Percentiles rank a stretch among this genome's conserved stretches.
Evolutionary conservation across 2,797 vertebrate genomes (phyloP).

Genomic region (Malurus splendens): DNA sequence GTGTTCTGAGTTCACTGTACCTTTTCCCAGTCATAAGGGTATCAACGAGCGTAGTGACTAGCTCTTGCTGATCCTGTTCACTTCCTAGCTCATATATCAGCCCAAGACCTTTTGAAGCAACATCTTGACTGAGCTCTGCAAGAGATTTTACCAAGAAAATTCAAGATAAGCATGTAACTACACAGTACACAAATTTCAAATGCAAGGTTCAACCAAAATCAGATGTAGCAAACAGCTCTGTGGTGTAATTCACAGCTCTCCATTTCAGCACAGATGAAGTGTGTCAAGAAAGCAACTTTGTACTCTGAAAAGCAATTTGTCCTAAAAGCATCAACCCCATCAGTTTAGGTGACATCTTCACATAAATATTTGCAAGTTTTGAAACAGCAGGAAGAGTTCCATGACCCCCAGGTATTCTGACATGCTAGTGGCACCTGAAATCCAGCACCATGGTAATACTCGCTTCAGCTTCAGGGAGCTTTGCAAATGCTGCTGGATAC

Average conservation of each 20-base stretch:
- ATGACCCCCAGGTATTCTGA: background rate
- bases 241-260: background rate
- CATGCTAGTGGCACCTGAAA: background rate
- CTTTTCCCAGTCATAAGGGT: conserved; percentile 98
- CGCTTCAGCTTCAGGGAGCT: background rate
- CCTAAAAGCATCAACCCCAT: background rate
- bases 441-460: background rate
- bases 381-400: background rate
- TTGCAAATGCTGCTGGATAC: background rate
- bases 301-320: background rate
- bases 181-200: background rate
- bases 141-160: conserved; percentile 34
- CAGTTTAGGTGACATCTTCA: background rate
- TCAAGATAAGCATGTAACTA: background rate
- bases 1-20: conserved; percentile 59
- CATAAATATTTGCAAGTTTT: background rate
- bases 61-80: conserved; percentile 89
- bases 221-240: background rate
- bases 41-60: conserved; percentile 93
- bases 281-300: background rate
- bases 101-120: conserved; percentile 95
- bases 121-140: conserved; percentile 94
- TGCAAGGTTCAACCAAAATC: background rate
- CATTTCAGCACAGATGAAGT: background rate
- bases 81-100: conserved; percentile 95